Conservation (phyloP, 2,113 vertebrate genomes). For the Litocranius walleri region DNA sequence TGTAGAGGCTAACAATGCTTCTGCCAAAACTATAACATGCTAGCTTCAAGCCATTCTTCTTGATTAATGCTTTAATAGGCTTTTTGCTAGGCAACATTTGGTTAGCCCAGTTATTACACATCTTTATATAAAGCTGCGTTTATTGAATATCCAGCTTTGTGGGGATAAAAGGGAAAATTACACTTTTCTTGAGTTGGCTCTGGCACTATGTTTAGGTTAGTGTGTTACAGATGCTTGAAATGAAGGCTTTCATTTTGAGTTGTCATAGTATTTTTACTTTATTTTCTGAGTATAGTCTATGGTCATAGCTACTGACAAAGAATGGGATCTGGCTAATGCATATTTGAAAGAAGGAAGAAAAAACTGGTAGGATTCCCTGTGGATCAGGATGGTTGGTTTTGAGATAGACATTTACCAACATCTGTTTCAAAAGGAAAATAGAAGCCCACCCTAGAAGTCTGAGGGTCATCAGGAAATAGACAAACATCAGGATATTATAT, state of each 20-base stretch:
- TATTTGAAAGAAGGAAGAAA: conserved; percentile 26
- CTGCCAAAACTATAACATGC: background rate
- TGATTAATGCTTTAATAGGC: conserved; percentile 38
- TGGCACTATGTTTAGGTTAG: background rate
- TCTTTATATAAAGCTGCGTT: conserved; percentile 22
- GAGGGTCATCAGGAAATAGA: conserved; percentile 77
- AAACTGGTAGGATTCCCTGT: background rate
- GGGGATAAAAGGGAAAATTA: conserved; percentile 17
- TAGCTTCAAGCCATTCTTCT: background rate
- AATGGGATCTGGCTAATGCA: background rate
- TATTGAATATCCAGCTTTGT: conserved; percentile 18
- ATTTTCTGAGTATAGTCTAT: background rate
- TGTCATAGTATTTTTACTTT: conserved; percentile 32
- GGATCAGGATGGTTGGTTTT: background rate
- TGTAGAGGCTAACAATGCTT: background rate
- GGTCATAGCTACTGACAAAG: background rate
- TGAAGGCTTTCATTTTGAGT: background rate
- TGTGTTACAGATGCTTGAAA: conserved; percentile 20
- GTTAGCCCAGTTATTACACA: background rate
- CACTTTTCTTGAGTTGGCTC: conserved; percentile 12
- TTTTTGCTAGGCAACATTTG: conserved; percentile 42
- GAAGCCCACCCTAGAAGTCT: conserved; percentile 57
- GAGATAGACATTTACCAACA: conserved; percentile 40
- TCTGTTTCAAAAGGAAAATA: conserved; percentile 39
- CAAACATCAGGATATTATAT: conserved; percentile 75